phyloP scores from a whole-genome alignment of 2,888 invertebrate genomes.

The Tachystola acroxantha region DNA sequence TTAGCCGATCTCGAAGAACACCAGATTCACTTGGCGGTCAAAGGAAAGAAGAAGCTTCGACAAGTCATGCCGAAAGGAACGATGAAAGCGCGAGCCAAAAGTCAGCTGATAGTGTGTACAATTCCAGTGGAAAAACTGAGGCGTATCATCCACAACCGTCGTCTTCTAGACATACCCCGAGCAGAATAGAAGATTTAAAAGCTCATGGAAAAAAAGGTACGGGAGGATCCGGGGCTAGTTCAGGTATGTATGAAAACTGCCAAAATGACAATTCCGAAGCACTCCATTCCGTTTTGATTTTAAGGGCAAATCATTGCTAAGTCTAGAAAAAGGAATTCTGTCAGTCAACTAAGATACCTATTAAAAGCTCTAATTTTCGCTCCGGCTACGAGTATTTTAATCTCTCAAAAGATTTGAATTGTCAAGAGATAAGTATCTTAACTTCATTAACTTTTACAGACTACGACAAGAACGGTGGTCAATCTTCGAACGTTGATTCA shows the following conservation, averaged over 20 bases:
- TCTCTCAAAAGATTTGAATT: too few relatives aligned
- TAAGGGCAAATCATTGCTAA: too few relatives aligned
- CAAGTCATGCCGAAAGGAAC: conserved; percentile 44
- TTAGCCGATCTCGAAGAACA: conserved; percentile 31
- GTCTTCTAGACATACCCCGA: conserved; percentile 67
- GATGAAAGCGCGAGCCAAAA: conserved; percentile 69
- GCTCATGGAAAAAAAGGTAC: conserved; percentile 66
- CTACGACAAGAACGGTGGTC: conserved; percentile 86
- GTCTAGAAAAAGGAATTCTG: too few relatives aligned
- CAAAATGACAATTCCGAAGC: too few relatives aligned
- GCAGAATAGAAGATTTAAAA: conserved; percentile 69
- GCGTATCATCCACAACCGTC: conserved; percentile 63
- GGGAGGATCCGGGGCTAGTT: conserved; percentile 81
- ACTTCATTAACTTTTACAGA: conserved; percentile 54
- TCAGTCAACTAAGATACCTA: too few relatives aligned
- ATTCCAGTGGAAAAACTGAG: conserved; percentile 69
- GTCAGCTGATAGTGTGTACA: conserved; percentile 78
- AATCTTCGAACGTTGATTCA: conserved; percentile 87
- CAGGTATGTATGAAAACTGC: conserved; percentile 44
- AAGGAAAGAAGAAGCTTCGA: conserved; percentile 51
- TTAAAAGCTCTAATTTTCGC: too few relatives aligned
- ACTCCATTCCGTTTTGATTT: too few relatives aligned
- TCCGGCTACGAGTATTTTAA: too few relatives aligned
- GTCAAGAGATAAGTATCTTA: too few relatives aligned
- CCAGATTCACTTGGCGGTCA: conserved; percentile 52